Evolutionary conservation across 2,888 invertebrate species (phyloP), one percentile per base, ranked within the genome.

Genomic region (Eucera pruinosa): DNA sequence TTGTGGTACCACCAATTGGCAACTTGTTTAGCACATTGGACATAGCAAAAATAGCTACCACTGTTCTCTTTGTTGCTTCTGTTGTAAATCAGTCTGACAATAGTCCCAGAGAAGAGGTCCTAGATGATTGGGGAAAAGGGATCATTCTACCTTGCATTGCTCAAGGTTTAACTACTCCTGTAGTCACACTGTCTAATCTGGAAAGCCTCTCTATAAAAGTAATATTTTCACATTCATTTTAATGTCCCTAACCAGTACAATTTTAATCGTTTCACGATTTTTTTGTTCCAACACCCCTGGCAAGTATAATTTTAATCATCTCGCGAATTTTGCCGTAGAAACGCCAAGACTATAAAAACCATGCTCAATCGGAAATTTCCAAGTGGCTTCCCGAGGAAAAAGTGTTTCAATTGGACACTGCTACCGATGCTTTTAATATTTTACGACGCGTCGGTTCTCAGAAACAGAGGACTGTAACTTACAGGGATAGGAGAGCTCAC

Each of bases 21-120:
- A 95, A 97, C 92, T 94, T 97, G 48, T 95, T 96, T 90, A 95
- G 95, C 27, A 93, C 96, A 5, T 92, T 98, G 67, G 98, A 98
- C 93, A 94, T 96, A n/a, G 93, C 96, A 0, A 98, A 98, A 94
- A 95, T 98, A 6, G 96, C 97, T 27, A 98, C 98, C 90, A 96
- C 97, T 1, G 94, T 97, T 1, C 89, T 99, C 3, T 95, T 97
- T 90, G 91, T 98, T 9, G 94, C 97, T 50, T 96, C 97, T 0
- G 95, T 96, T 0, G 91, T 92, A 73, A 92, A 93, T 57, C 78
- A 70, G 15, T 91, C 91, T 81, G 94, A 94, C 11, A 93, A 95
- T 65, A 90, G 87, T 80, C 89, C 89, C 58, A 91, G 88, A 73
- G 94, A 95, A 81, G 95, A 96, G 80, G 94, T 96, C 1, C 94